These are phyloP conservation scores for Chelonoidis abingdonii DNA, from an alignment of 2,113 vertebrate genomes.

Conservation along the genomic window DNA sequence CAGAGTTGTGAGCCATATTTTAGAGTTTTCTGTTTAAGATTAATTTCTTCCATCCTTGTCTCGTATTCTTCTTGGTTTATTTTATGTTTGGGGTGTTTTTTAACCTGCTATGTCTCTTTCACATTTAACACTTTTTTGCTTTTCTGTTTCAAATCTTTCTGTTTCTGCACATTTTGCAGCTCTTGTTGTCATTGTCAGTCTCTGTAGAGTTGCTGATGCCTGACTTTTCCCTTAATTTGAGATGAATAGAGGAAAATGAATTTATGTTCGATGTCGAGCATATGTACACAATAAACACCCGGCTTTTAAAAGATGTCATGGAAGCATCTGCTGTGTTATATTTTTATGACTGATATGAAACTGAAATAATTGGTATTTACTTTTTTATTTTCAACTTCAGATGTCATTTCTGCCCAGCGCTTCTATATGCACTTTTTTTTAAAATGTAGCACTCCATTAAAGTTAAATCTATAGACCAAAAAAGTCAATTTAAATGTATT, in stretches of 20 bases:
- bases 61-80: not conserved
- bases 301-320: constrained; percentile 51
- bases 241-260: constrained; percentile 66
- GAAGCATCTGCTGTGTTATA: constrained; percentile 55
- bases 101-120: constrained; percentile 17
- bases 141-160: constrained; percentile 13
- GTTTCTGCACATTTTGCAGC: constrained; percentile 10
- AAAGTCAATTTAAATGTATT: constrained; percentile 37
- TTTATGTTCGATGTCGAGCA: constrained; percentile 63
- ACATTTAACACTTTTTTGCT: not conserved
- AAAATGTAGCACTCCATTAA: constrained; percentile 17
- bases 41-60: not conserved
- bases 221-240: constrained; percentile 54
- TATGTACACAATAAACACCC: constrained; percentile 67
- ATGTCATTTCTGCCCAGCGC: constrained; percentile 41
- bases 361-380: constrained; percentile 66
- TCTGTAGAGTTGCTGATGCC: constrained; percentile 21
- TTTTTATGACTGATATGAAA: constrained; percentile 59
- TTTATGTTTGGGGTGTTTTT: not conserved
- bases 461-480: constrained; percentile 37
- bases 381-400: constrained; percentile 61
- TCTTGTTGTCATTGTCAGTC: constrained; percentile 21
- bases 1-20: accelerated
- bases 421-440: constrained; percentile 14
- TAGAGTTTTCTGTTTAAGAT: not conserved